A percentile compares a stretch with the other conserved stretches of the same genome.
Evolutionary conservation across 2,888 invertebrate genomes (phyloP).

Genomic region (Agrotis puta): DNA sequence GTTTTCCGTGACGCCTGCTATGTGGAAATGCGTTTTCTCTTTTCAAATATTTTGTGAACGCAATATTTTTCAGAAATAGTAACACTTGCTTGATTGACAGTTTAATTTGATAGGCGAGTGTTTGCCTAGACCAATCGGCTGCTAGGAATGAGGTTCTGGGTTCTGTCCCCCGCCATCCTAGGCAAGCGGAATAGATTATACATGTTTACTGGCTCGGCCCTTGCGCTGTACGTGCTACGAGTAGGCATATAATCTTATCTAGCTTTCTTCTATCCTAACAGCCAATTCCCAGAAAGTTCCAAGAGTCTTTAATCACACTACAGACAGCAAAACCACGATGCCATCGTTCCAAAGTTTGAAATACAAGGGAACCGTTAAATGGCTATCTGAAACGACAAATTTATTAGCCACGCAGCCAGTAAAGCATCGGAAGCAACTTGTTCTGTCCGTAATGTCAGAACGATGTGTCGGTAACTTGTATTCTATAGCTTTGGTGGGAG

Average conservation of each 20-base stretch:
- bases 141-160: not conserved
- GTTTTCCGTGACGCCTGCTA: conserved; percentile 45
- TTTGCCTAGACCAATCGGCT: not conserved
- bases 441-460: conserved; percentile 46
- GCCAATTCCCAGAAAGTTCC: conserved; percentile 7
- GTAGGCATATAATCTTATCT: not conserved
- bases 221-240: no score
- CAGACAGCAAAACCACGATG: conserved; percentile 25
- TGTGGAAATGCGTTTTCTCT: conserved; percentile 42
- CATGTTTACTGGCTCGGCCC: no score
- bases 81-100: not conserved
- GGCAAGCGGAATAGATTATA: no score
- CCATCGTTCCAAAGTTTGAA: conserved; percentile 15
- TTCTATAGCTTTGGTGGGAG: conserved; percentile 26
- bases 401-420: conserved; percentile 43
- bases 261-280: not conserved
- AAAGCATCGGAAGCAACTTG: conserved; percentile 41
- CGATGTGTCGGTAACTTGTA: conserved; percentile 46
- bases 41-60: conserved; percentile 22
- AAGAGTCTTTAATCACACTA: conserved; percentile 21
- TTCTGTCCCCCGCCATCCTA: no score
- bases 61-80: conserved; percentile 15
- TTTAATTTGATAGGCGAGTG: not conserved
- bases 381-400: conserved; percentile 51
- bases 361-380: conserved; percentile 32